Evolutionary conservation across 2,888 invertebrate genomes (phyloP), one percentile per base, ranked within the genome.

Genomic region (Tenthredo notha): DNA sequence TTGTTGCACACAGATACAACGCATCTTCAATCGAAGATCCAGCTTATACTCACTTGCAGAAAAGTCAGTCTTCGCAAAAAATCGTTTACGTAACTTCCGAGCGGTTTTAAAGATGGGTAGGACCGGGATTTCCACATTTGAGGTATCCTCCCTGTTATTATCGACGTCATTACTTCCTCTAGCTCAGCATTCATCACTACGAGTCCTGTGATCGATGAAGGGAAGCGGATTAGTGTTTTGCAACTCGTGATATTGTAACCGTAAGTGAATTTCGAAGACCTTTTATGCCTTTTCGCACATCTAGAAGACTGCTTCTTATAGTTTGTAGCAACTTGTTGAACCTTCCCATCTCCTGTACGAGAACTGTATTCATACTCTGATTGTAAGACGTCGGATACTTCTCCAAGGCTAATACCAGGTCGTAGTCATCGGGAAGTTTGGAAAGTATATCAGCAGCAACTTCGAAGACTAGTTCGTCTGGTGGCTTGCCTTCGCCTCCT

Each of bases 361-460:
- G 95, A 0, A 98, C 98, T 1, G 98, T 98, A 91, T 98, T 98
- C 98, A 98, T 98, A 89, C 98, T 98, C 94, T 98, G 98, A 92
- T 96, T 93, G 94, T 98, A 95, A 87, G 95, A 91, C 85, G 97
- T 96, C 85, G 98, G 96, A 94, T 96, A 96, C 94, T 96, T 94
- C 92, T 95, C 93, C 92, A 96, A 94, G 84, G 97, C 94, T 88
- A 94, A 90, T 91, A 97, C 94, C 89, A 98, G 92, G 94, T 96
- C 95, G 94, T 96, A 96, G 93, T 96, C 95, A 47, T 93, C 92
- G 0, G 98, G 98, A 43, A 98, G 94, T 90, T 97, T 97, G 6
- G 94, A 94, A 18, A 98, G 93, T 86, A 98, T 96, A 90, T 98
- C 98, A 72, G 95, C 95, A 0, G 98, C 96, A 6, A 98, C 97